Evolutionary conservation across 1,140 invertebrate genomes (phyloP), one percentile per base, ranked within the genome.

Genomic region (Lepidurus arcticus): DNA sequence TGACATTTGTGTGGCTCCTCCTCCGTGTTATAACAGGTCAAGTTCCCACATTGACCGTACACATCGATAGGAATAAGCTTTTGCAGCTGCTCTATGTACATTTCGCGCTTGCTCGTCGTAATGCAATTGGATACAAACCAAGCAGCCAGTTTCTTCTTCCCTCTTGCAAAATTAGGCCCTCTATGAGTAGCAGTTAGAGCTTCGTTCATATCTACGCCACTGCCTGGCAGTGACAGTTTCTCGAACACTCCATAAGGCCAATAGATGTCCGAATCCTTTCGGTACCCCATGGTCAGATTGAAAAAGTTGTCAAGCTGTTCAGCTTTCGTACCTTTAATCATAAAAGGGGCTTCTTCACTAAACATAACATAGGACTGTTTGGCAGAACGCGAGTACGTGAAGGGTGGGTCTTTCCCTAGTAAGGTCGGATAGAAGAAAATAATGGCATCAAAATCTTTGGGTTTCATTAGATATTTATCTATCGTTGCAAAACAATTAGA

Each of bases 121-220:
- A 81, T 16, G 81, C 91, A 92, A 82, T 92, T 89, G 75, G 88
- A 89, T 1, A 91, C 89, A 79, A 91, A 87, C 90, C 90, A 91
- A 0, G 88, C 87, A 1, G 88, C 88, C 74, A 84, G 82, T 80
- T 85, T 87, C 7, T 80, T 84, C 79, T 87, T 86, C 21, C 79
- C 78, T 65, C 77, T 73, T 42, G 81, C 75, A n/a, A 45, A 76
- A 43, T 76, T 76, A 45, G 44, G 43, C 8, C 75, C 75, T 9
- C 34, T 76, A 34, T 47, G 43, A 13, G 75, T 76, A 0, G 75
- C 34, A 45, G 26, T 16, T 16, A 45, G 42, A 13, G 47, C 16
- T 26, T 24, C 24, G 11, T 24, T 43, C 24, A 44, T 45, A n/a
- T 76, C 1, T 0, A 45, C 75, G 4, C 16, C 26, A 10, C 24